Percentiles rank a stretch among this genome's conserved stretches.
phyloP scores from a whole-genome alignment of 2,888 invertebrate species.

The Agonopterix alstromeriana region DNA sequence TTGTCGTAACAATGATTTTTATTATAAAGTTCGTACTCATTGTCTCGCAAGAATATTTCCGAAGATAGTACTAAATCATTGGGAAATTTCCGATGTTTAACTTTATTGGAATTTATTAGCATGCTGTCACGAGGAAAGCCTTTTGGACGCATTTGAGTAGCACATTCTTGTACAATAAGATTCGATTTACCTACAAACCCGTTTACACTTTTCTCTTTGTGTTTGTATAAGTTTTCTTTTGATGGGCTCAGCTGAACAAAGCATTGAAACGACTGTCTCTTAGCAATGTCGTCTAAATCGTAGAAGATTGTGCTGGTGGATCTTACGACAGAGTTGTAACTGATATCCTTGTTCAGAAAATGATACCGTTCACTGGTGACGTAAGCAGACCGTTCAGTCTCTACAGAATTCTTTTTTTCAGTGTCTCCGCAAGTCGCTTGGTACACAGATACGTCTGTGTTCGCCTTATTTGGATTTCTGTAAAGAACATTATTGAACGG shows the following conservation, averaged over 20 bases:
- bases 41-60: slow-evolving; percentile 45
- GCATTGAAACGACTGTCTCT: slow-evolving; percentile 50
- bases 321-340: slow-evolving; percentile 26
- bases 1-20: slow-evolving; percentile 21
- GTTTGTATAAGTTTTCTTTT: slow-evolving; percentile 29
- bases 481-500: slow-evolving; percentile 23
- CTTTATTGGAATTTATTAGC: slow-evolving; percentile 28
- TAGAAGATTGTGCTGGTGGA: slow-evolving; percentile 60
- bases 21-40: slow-evolving; percentile 19
- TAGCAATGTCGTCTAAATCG: slow-evolving; percentile 54
- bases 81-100: slow-evolving; percentile 21
- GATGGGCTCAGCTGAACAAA: slow-evolving; percentile 29
- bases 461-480: slow-evolving; percentile 11
- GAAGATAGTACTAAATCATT: slow-evolving; percentile 34
- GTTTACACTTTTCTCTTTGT: slow-evolving; percentile 16
- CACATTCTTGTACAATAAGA: slow-evolving; percentile 49
- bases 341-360: slow-evolving; percentile 29
- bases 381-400: slow-evolving; percentile 18
- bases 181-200: slow-evolving; percentile 30
- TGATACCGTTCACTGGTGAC: slow-evolving; percentile 47
- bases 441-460: slow-evolving; percentile 12
- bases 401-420: slow-evolving; percentile 7
- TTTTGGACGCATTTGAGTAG: slow-evolving; percentile 39
- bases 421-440: slow-evolving; percentile 12
- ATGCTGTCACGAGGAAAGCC: slow-evolving; percentile 28